Conservation (phyloP, 2,113 vertebrate species). For the Alexandromys fortis region DNA sequence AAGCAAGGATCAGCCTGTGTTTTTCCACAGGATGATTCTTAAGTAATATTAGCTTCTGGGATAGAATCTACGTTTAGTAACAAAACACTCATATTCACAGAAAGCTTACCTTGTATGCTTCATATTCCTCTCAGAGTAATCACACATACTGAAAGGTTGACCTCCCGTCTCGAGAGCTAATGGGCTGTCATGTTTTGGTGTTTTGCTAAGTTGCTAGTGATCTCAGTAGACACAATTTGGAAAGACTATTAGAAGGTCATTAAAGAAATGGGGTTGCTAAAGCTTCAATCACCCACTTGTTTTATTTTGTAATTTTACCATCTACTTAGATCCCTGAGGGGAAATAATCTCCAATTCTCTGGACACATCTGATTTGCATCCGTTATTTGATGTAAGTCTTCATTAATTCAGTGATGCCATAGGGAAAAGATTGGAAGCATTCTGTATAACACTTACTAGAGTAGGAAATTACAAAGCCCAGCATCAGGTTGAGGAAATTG, state of each 20-base stretch:
- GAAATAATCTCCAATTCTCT: background rate
- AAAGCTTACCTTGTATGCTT: background rate
- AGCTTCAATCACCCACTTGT: background rate
- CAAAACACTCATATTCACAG: background rate
- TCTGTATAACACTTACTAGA: background rate
- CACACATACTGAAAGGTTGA: background rate
- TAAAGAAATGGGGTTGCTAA: background rate
- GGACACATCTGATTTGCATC: no score
- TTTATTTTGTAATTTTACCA: background rate
- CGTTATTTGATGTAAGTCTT: background rate
- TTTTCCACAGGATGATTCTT: slow-evolving; percentile 2
- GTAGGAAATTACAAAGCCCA: background rate
- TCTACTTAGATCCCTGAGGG: background rate
- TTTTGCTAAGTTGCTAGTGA: slow-evolving; percentile 26
- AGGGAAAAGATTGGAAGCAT: background rate
- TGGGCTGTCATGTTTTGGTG: background rate
- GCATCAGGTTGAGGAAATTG: background rate
- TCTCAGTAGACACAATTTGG: background rate
- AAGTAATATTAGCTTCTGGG: background rate
- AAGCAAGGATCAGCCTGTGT: background rate
- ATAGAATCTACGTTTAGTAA: background rate
- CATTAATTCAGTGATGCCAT: background rate
- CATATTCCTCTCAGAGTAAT: background rate
- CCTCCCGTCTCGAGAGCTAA: background rate
- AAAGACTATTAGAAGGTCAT: background rate